Evolutionary conservation across 1,140 invertebrate genomes (phyloP).

Genomic region (Drosophila fuyamai): DNA sequence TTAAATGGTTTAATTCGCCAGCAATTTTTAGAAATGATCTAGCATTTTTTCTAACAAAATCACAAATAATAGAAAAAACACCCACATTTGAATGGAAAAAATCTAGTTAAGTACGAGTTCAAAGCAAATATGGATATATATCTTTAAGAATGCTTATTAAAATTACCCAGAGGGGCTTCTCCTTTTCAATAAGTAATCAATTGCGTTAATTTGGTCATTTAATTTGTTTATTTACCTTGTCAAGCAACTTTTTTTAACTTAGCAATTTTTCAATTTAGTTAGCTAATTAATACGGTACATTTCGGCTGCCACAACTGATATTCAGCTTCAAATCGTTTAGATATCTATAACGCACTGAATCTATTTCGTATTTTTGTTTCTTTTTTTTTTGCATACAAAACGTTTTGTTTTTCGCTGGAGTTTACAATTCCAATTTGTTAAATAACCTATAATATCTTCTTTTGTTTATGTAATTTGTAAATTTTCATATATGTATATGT

Average conservation of each 20-base stretch:
- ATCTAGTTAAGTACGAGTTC: too few species aligned
- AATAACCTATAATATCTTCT: slow-evolving; percentile 38
- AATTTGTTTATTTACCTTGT: slow-evolving; percentile 50
- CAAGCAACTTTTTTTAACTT: slow-evolving; percentile 32
- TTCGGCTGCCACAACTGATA: slow-evolving; percentile 16
- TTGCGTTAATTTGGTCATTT: slow-evolving; percentile 30
- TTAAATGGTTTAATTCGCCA: background rate
- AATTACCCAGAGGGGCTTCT: too few species aligned
- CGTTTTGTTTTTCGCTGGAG: slow-evolving; percentile 11
- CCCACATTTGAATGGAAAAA: too few species aligned
- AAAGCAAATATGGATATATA: too few species aligned
- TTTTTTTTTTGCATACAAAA: slow-evolving; percentile 9
- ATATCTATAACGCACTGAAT: slow-evolving; percentile 12
- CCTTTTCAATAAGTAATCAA: too few species aligned
- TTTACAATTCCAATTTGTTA: slow-evolving; percentile 42
- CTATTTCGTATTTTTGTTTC: slow-evolving; percentile 17
- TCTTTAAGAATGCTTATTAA: too few species aligned
- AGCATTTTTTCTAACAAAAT: too few species aligned
- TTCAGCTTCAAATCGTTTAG: slow-evolving; percentile 6
- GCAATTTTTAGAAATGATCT: background rate
- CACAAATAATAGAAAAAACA: too few species aligned
- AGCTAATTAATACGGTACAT: slow-evolving; percentile 39
- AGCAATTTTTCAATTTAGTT: slow-evolving; percentile 44
- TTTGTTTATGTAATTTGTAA: slow-evolving; percentile 19
- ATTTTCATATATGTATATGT: slow-evolving; percentile 17